Evolutionary conservation across 2,888 invertebrate genomes (phyloP), one percentile per base, ranked within the genome.

Genomic region (Rotaria macrura): DNA sequence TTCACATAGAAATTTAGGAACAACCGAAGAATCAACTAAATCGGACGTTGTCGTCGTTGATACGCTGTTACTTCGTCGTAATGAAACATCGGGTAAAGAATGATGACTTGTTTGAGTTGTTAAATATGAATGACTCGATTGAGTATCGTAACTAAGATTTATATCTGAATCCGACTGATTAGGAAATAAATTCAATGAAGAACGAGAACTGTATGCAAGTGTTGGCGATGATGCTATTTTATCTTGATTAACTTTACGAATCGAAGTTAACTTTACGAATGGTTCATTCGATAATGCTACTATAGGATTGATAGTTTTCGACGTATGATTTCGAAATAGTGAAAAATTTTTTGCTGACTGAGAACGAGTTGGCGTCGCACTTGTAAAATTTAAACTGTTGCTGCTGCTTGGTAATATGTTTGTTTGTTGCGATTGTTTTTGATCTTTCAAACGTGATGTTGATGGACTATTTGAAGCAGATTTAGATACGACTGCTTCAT

Each of bases 231-330:
- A 25, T 65, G 34, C 4, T 29, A 23, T 10, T 4, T 65, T n/a
- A n/a, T 79, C 79, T 79, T 79, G 79, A 43, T 79, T 20, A 43
- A 79, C 20, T 43, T 79, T 79, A 40, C 79, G 79, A 43, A 43
- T n/a, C 5, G 79, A 40, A 23, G 79, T 79, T 79, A 79, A 43
- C 43, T 79, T 40, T 20, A 79, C 25, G n/a, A n/a, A 79, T 43
- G 79, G 79, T 43, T 79, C 79, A 79, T 79, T 43, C 1, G 79
- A 79, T 43, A 79, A 43, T 43, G 79, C 43, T 12, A 79, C 6
- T 20, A 79, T 14, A 43, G 79, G 43, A 79, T 79, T 43, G 7
- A 38, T 65, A n/a, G 23, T 79, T 43, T 43, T 10, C 14, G 0
- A n/a, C 25, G 79, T 12, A 43, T 40, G 40, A 43, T 25, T 43